Evolutionary conservation across 2,113 vertebrate genomes (phyloP).

Genomic region (Dromaius novaehollandiae): DNA sequence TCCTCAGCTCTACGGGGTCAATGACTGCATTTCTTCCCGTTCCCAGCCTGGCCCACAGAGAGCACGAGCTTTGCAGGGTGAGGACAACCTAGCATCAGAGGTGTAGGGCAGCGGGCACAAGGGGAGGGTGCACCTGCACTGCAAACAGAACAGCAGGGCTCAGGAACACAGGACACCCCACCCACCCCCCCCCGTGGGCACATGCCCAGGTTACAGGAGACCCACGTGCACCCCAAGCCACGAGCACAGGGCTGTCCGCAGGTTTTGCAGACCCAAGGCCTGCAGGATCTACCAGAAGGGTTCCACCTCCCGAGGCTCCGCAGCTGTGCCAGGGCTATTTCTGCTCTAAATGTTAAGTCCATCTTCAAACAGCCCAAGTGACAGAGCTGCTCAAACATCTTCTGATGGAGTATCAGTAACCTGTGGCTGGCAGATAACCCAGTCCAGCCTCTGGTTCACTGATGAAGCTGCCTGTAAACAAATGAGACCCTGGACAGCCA

Average conservation of each 20-base stretch:
- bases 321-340: background rate
- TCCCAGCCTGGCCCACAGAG: background rate
- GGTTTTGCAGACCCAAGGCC: background rate
- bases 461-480: background rate
- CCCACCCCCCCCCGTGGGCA: background rate
- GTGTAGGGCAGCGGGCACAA: background rate
- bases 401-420: background rate
- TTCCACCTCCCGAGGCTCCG: background rate
- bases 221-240: background rate
- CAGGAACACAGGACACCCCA: background rate
- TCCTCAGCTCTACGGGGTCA: background rate
- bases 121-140: background rate
- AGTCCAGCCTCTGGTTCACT: background rate
- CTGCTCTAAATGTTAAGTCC: background rate
- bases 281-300: background rate
- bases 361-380: background rate
- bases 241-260: background rate
- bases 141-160: background rate
- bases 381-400: background rate
- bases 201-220: background rate
- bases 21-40: background rate
- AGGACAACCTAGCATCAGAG: background rate
- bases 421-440: background rate
- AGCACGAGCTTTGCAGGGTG: background rate
- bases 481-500: background rate